Evolutionary conservation across 2,113 vertebrate genomes (phyloP).

Genomic region (Saccopteryx bilineata): DNA sequence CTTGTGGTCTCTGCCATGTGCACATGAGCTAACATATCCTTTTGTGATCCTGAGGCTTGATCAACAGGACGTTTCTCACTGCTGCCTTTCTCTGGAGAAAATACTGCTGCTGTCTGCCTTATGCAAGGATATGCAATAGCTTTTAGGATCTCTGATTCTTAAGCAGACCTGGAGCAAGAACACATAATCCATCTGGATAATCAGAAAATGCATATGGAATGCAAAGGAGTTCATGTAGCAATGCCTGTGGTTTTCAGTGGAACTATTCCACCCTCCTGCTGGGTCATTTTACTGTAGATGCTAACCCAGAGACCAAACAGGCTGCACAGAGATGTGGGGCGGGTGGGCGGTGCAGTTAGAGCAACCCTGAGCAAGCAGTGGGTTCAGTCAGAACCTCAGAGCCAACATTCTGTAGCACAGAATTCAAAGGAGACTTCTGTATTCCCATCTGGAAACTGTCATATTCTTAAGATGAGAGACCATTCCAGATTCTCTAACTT

Average conservation of each 20-base stretch:
- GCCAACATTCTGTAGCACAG: fast-evolving
- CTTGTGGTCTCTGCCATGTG: neutral
- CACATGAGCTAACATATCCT: neutral
- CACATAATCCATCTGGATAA: neutral
- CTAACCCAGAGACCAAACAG: neutral
- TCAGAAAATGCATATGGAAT: conserved; percentile 1
- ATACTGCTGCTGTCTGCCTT: neutral
- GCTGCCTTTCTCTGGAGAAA: conserved; percentile 4
- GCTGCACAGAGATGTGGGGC: neutral
- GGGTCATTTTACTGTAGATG: neutral
- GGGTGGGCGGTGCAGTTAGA: neutral
- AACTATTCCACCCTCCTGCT: neutral
- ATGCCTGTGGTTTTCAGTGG: neutral
- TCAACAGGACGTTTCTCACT: neutral
- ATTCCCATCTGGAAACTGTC: neutral
- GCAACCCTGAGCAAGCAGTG: fast-evolving
- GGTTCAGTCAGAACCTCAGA: neutral
- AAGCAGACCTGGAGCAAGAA: neutral
- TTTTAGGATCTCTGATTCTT: neutral
- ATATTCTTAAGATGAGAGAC: neutral
- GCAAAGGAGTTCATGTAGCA: neutral
- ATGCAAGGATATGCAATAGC: neutral
- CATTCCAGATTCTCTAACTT: neutral
- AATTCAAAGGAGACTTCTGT: neutral
- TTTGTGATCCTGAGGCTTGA: neutral